Base-by-base conservation (phyloP, 2,113 vertebrate species). In the Sinocyclocheilus anophthalmus region DNA sequence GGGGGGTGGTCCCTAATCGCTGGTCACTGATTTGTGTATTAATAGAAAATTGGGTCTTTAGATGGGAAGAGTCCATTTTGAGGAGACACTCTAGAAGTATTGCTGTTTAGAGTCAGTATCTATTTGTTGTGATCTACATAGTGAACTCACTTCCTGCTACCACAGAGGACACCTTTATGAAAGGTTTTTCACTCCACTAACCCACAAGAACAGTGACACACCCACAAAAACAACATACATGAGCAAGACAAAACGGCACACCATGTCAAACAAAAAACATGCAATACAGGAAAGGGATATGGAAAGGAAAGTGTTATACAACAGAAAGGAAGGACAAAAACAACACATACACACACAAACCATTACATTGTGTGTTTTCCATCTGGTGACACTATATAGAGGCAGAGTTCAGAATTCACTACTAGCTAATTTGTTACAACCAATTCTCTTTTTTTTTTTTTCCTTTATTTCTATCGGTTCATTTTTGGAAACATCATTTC, bases 141-240 rank as follows among this genome's bases (percentile, higher is more conserved):
- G 5, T 57, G 18, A 78, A 67, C 24, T 85, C 18, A 67, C 11
- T 39, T 63, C 73, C 48, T 48, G 75, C 13, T 85, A 80, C 33
- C 22, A 26, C 53, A 73, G 50, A 69, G 33, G 55, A 63, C 24
- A n/a, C n/a, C n/a, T n/a, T n/a, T n/a, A 22, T 5, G 65, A 67
- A 72, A 45, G 48, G 39, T 24, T 45, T 45, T 10, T 63, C 59
- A 72, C 76, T 59, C 30, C 77, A 86, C 85, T 82, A 75, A 24
- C 33, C 77, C 55, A 81, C 37, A 73, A 61, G 37, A 81, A 61
- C 65, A 79, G 20, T 81, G 18, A 30, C 70, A 37, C 5, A 82
- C 24, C 42, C 39, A 76, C 57, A 82, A 14, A 11, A 57, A 39
- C 33, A 79, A 50, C 59, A 85, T 9, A 78, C 24, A 76, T n/a